Evolutionary conservation across 1,140 invertebrate genomes (phyloP), one percentile per base, ranked within the genome.

Genomic region (Brachionus plicatilis): DNA sequence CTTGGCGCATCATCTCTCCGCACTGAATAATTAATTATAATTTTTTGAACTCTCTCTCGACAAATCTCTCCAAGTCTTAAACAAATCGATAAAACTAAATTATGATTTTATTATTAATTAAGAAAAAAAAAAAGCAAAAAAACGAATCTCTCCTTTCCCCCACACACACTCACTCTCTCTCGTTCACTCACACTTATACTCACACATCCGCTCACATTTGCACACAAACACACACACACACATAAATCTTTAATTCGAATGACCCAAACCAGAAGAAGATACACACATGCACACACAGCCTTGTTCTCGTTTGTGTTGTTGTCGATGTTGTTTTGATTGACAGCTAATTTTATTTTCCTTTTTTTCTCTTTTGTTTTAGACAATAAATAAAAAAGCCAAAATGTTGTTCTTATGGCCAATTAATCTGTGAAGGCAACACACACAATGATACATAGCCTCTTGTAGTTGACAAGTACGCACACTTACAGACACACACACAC

Each of bases 71-170:
- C 68, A 72, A 43, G 33, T 72, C 68, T 72, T 72, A 72, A 72
- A 72, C 43, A 72, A 72, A 72, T 72, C 68, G 68, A 72, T 72
- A 72, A 60, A 72, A 1, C 20, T 17, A 72, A 72, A 72, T 72
- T 72, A 72, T 72, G 68, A n/a, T 72, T 72, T 68, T 68, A 68
- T 68, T 68, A 68, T 68, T 68, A 68, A 68, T 68, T 68, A 68
- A 68, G 41, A 43, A 43, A 72, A 72, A 72, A 72, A 72, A 43
- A 12, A 11, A 8, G 11, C 24, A 6, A 3, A 17, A 60, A 60
- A 60, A 8, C 1, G 8, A 60, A 20, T 60, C 17, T 43, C 20
- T 20, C 20, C 68, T 72, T 17, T 29, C 0, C 14, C 27, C 2
- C 65, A n/a, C 45, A 47, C 9, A 47, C 45, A 47, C 47, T n/a